These are phyloP conservation scores for Mungos mungo DNA, from an alignment of 2,113 vertebrate species.

Conservation along the genomic window DNA sequence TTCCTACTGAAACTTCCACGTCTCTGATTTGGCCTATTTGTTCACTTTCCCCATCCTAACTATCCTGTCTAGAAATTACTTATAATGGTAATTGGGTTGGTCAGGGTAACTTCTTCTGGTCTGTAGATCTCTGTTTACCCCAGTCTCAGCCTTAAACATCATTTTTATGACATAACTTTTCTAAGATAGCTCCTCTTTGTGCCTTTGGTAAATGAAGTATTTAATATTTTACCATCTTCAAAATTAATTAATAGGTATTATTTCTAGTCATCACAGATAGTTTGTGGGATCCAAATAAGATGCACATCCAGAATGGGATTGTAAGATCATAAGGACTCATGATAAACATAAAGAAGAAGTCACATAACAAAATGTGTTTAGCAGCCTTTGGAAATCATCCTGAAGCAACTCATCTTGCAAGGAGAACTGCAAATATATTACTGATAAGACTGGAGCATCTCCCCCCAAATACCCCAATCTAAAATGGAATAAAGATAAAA, in stretches of 20 bases:
- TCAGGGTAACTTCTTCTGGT: background rate
- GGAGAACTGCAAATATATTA: background rate
- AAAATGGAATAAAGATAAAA: background rate
- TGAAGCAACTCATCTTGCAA: background rate
- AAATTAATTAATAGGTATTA: slow-evolving; percentile 35
- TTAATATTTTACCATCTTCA: background rate
- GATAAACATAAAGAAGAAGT: background rate
- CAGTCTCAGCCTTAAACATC: background rate
- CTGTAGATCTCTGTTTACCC: background rate
- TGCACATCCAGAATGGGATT: background rate
- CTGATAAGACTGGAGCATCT: background rate
- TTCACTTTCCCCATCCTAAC: background rate
- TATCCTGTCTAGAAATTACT: background rate
- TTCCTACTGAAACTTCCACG: background rate
- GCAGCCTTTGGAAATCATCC: background rate
- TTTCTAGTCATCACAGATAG: background rate
- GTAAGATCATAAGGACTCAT: background rate
- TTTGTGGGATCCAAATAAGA: background rate
- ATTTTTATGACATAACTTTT: background rate
- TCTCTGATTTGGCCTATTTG: background rate
- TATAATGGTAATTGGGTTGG: background rate
- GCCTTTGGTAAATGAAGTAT: background rate
- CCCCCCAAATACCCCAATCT: background rate
- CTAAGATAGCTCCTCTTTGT: background rate
- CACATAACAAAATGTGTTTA: background rate